Base-by-base conservation (phyloP, 2,888 invertebrate genomes). In the Hyppa rectilinea region DNA sequence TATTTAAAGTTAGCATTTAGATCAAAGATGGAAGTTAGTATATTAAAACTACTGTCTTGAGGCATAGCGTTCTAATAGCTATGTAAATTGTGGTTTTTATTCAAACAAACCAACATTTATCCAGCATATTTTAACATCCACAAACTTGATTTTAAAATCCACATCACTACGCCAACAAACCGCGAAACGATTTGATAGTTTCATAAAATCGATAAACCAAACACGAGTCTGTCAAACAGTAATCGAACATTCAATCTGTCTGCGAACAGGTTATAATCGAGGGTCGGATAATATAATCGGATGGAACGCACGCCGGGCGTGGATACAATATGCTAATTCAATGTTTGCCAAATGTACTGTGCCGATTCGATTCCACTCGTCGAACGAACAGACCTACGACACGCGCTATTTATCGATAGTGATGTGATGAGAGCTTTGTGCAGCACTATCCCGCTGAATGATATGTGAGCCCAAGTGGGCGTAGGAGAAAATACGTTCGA, bases 321-420 rank as follows among this genome's bases (percentile, higher is more conserved):
- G 78, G 83, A 83, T 80, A 84, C 82, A 83, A 85, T 90, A 91
- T 89, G 89, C 85, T 89, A 90, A 89, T 91, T 85, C 87, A 86
- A 87, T 90, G 90, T 90, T 90, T 89, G 87, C 85, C 83, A 87
- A 89, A 90, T 90, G 89, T 87, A 85, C 84, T 87, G 81, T 80
- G 76, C 78, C 80, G 75, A 85, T 84, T 85, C 84, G 80, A 86
- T 84, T 82, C 78, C 75, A 82, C 73, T 81, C 78, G 78, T 71
- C 77, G 85, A 83, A 65, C 75, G 80, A 65, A 71, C 69, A 68
- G 79, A 73, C 72, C 78, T 73, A 68, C 82, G 79, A 81, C 80
- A 81, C 80, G 77, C 75, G 43, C 70, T 85, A 80, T 86, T 87
- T 85, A 81, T 85, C 80, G 74, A 85, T 80, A 80, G 81, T 80